Base-by-base conservation (phyloP, 2,888 invertebrate species). In the Ophioninae sp. region DNA sequence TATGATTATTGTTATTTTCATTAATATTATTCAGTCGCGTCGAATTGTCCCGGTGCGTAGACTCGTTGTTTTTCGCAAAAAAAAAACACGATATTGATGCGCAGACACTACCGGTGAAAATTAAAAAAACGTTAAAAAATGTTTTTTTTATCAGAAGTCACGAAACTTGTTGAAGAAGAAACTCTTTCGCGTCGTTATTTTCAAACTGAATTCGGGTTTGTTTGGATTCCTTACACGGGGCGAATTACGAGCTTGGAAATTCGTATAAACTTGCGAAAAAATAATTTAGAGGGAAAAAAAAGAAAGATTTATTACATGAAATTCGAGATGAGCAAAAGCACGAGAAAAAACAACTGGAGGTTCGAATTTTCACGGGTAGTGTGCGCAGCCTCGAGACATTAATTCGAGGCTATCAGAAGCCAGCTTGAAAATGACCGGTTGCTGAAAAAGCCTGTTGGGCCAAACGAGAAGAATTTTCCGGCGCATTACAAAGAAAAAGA, bases 11-110 rank as follows among this genome's bases (percentile, higher is more conserved):
- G 13, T 51, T 51, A 51, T 51, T 44, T 13, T 10, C 51, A 68
- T 68, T 68, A 68, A 39, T 51, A 68, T 68, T 68, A 68, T 68
- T 68, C 68, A 68, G 68, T 68, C 68, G 44, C 51, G 51, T 68
- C 7, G 23, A 68, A 30, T 51, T 68, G 17, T 68, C 23, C 65
- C n/a, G n/a, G 65, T 65, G 51, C 51, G 51, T 51, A 51, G 51
- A 41, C 51, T 68, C 68, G 68, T 68, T 68, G 68, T 68, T 51
- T 68, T 22, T 7, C 10, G 41, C 22, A 68, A 39, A 30, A 30
- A 30, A 63, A 63, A 63, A 61, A 61, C 8, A 61, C 6, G 37
- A 67, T 41, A 41, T 41, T 41, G 1, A 41, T 41, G 9, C 6
- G 6, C 41, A 51, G 10, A 13, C 51, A 51, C 51, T 51, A 51